Evolutionary conservation across 1,140 invertebrate genomes (phyloP).

Genomic region (Neuroterus valhalla): DNA sequence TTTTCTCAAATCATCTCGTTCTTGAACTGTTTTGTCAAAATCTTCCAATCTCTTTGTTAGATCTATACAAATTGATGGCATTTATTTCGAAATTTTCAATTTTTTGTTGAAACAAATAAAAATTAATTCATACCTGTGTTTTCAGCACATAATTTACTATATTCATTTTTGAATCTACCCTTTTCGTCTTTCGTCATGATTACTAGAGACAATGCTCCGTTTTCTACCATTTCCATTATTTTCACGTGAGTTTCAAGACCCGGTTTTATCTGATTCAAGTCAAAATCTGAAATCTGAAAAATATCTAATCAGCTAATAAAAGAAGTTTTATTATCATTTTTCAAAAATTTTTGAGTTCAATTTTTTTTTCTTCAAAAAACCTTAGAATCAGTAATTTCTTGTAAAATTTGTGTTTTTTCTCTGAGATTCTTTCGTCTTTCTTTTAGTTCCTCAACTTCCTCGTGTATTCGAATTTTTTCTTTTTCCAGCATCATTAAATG

Average conservation of each 20-base stretch:
- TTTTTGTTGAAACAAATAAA: neutral
- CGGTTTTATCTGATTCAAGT: constrained; percentile 33
- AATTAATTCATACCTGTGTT: constrained; percentile 16
- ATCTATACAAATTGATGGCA: constrained; percentile 12
- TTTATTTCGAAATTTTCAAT: neutral
- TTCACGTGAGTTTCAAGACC: constrained; percentile 29
- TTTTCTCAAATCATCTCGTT: constrained; percentile 30
- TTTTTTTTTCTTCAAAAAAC: neutral
- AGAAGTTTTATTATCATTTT: too few species aligned
- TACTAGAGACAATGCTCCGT: constrained; percentile 33
- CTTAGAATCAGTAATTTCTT: neutral
- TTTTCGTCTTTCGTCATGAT: constrained; percentile 37
- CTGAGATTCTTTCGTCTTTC: constrained; percentile 2
- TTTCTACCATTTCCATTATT: constrained; percentile 34
- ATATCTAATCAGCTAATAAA: neutral
- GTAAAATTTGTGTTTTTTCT: constrained; percentile 9
- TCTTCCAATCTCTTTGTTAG: constrained; percentile 29
- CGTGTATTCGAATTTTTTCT: neutral
- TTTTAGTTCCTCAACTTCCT: constrained; percentile 1
- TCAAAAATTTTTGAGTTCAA: neutral
- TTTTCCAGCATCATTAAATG: constrained; percentile 14
- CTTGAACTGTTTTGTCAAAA: constrained; percentile 20
- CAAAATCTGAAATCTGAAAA: constrained; percentile 34
- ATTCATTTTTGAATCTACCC: constrained; percentile 31
- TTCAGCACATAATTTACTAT: constrained; percentile 17